A percentile compares a stretch with the other conserved stretches of the same genome.
These are phyloP conservation scores for Heterodera schachtii DNA, from an alignment of 1,140 invertebrate genomes.

Conservation along the genomic window DNA sequence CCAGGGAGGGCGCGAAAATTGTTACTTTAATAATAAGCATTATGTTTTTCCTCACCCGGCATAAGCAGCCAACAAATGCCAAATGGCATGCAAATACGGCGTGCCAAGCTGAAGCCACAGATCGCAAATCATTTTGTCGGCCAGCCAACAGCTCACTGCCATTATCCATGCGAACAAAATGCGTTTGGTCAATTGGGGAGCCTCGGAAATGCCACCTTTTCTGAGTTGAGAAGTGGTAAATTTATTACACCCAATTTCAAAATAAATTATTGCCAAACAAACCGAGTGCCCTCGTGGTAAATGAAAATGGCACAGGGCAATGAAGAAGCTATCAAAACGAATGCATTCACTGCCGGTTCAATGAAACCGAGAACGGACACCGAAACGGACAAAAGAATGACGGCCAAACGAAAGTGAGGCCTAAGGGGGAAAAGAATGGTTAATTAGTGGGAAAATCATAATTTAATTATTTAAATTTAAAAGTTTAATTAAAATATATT, in stretches of 20 bases:
- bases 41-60: neutral
- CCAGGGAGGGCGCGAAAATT: neutral
- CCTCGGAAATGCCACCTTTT: constrained; percentile 54
- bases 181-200: constrained; percentile 45
- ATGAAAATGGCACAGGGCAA: constrained; percentile 54
- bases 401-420: constrained; percentile 45
- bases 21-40: no score
- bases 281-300: constrained; percentile 54
- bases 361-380: constrained; percentile 59
- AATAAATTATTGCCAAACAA: neutral
- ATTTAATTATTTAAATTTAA: neutral
- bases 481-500: no score
- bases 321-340: constrained; percentile 61
- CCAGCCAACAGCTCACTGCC: constrained; percentile 56
- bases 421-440: constrained; percentile 32
- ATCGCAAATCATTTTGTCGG: constrained; percentile 59
- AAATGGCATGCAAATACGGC: constrained; percentile 61
- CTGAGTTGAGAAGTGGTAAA: constrained; percentile 25
- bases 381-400: constrained; percentile 49
- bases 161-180: constrained; percentile 58
- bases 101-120: constrained; percentile 62
- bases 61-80: constrained; percentile 51
- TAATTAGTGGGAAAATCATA: constrained; percentile 24
- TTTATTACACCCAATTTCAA: no score
- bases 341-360: constrained; percentile 61